Evolutionary conservation across 2,113 vertebrate genomes (phyloP).

Genomic region (Probosciger aterrimus): DNA sequence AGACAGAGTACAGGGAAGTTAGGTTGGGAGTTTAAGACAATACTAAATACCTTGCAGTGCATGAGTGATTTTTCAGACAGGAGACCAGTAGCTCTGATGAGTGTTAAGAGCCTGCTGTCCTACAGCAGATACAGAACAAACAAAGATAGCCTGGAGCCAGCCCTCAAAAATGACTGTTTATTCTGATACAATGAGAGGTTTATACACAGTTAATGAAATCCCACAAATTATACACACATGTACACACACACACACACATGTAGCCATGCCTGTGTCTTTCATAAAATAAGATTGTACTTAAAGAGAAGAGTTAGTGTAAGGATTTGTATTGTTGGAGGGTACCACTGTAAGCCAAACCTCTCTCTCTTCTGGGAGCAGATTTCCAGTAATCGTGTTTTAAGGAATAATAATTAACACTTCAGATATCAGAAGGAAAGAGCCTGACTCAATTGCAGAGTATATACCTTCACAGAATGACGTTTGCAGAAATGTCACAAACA

Average conservation of each 20-base stretch:
- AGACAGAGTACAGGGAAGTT: neutral
- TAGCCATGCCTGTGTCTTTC: neutral
- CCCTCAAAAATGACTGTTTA: neutral
- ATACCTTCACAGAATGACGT: neutral
- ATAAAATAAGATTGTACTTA: neutral
- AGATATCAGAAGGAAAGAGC: neutral
- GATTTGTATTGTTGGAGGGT: neutral
- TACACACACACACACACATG: rapidly evolving
- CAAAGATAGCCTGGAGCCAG: neutral
- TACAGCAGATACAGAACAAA: neutral
- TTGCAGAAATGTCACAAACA: neutral
- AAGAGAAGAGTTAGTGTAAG: neutral
- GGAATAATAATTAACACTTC: conserved; percentile 25
- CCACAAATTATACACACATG: neutral
- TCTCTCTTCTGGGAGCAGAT: neutral
- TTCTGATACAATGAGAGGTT: neutral
- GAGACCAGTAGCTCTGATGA: neutral
- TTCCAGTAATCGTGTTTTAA: neutral
- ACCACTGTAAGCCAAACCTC: neutral
- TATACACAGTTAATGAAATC: neutral
- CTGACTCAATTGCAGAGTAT: neutral
- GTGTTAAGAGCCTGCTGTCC: neutral
- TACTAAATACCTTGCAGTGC: neutral
- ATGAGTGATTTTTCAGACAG: neutral
- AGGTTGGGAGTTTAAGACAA: neutral